A percentile compares a stretch with the other conserved stretches of the same genome.
phyloP scores from a whole-genome alignment of 1,140 invertebrate species.

The Dendroctonus valens region DNA sequence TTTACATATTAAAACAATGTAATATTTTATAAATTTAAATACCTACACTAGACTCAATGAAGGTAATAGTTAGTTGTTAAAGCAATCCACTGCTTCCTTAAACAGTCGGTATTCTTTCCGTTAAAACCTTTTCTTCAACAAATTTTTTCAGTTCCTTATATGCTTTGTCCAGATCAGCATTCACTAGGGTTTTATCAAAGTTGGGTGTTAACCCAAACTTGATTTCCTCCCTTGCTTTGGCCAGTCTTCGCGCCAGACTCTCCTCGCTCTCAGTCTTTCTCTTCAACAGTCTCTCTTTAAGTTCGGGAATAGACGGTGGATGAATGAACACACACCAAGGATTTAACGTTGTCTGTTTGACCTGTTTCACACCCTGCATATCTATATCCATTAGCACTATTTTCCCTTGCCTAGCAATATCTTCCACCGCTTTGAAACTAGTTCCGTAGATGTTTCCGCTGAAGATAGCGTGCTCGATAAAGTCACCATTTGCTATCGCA shows the following conservation, averaged over 20 bases:
- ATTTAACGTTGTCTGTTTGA: constrained; percentile 81
- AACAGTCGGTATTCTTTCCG: no score
- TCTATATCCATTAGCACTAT: constrained; percentile 96
- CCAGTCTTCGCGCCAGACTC: constrained; percentile 71
- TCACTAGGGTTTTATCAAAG: constrained; percentile 87
- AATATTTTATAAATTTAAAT: no score
- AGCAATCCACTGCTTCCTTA: no score
- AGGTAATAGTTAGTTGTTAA: no score
- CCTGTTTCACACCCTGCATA: constrained; percentile 91
- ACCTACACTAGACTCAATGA: no score
- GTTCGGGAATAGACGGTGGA: constrained; percentile 79
- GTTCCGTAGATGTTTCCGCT: constrained; percentile 97
- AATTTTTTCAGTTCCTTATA: constrained; percentile 67
- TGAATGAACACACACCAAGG: constrained; percentile 88
- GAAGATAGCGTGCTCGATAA: constrained; percentile 90
- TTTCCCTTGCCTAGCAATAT: constrained; percentile 75
- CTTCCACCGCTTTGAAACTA: constrained; percentile 84
- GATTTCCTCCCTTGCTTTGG: constrained; percentile 74
- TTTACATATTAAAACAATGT: no score
- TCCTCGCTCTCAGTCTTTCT: constrained; percentile 91
- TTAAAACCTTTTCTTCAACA: constrained; percentile 28
- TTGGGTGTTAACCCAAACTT: constrained; percentile 67
- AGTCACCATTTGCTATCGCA: constrained; percentile 77
- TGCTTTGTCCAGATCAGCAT: constrained; percentile 85
- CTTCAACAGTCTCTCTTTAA: constrained; percentile 73